A percentile compares a stretch with the other conserved stretches of the same genome.
Evolutionary conservation across 2,888 invertebrate species (phyloP).

Genomic region (Drosophila nigricruria): DNA sequence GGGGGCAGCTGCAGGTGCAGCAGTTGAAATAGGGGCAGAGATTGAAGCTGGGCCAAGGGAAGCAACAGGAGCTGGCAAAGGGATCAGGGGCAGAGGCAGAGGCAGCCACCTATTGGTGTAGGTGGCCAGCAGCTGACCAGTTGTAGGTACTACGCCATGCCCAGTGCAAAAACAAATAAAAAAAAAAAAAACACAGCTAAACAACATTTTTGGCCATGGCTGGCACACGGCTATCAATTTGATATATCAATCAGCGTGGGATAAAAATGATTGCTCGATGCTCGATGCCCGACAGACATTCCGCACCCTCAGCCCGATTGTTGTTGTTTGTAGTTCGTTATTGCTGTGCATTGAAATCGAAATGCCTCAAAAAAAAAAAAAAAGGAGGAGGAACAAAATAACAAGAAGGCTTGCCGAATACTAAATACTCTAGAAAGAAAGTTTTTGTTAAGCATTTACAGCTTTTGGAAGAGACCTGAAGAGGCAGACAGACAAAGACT

Average conservation of each 20-base stretch:
- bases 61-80: background rate
- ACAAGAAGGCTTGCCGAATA: background rate
- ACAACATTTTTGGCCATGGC: conserved; percentile 54
- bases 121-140: conserved; percentile 17
- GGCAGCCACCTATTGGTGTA: background rate
- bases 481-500: background rate
- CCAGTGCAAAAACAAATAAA: conserved; percentile 33
- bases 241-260: conserved; percentile 73
- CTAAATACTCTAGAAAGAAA: background rate
- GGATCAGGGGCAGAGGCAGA: no score
- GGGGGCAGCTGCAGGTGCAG: background rate
- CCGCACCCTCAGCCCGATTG: background rate
- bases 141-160: conserved; percentile 17
- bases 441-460: background rate
- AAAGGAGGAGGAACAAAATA: rapidly evolving
- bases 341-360: conserved; percentile 43
- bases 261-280: conserved; percentile 54
- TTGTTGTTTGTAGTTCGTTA: conserved; percentile 55
- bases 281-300: conserved; percentile 7
- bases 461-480: background rate
- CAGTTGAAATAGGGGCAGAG: background rate
- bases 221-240: conserved; percentile 68
- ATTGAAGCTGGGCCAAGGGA: no score
- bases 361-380: conserved; percentile 9
- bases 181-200: conserved; percentile 43